Conservation (phyloP, 1,140 invertebrate genomes). For the Phymorhynchus buccinoides region DNA sequence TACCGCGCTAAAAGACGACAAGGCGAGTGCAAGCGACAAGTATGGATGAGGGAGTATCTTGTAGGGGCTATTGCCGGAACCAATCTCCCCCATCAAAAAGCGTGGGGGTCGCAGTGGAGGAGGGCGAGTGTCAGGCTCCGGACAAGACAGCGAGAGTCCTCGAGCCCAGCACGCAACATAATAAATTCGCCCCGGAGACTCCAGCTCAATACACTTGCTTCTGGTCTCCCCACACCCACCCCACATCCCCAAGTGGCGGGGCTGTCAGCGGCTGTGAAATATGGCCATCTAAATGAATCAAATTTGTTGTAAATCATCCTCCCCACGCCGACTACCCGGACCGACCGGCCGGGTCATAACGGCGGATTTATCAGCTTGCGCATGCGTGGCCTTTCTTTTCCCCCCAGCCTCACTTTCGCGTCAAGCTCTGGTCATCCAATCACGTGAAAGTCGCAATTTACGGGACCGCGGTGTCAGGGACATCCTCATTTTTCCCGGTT, state of each 20-base stretch:
- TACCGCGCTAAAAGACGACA: slow-evolving; percentile 14
- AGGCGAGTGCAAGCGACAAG: slow-evolving; percentile 14
- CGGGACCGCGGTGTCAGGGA: slow-evolving; percentile 36
- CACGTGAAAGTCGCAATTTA: slow-evolving; percentile 41
- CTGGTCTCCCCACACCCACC: no score
- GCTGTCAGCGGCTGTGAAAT: slow-evolving; percentile 44
- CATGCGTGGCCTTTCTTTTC: slow-evolving; percentile 38
- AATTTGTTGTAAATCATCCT: slow-evolving; percentile 52
- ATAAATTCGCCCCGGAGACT: slow-evolving; percentile 39
- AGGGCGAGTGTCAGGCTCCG: slow-evolving; percentile 22
- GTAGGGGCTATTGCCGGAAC: slow-evolving; percentile 20
- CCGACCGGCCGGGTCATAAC: slow-evolving; percentile 37
- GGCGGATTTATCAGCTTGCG: slow-evolving; percentile 45
- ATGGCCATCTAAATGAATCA: slow-evolving; percentile 50
- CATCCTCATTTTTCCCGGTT: slow-evolving; percentile 43
- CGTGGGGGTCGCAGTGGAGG: neutral
- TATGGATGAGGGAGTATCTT: slow-evolving; percentile 24
- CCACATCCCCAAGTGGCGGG: slow-evolving; percentile 35
- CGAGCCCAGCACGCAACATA: slow-evolving; percentile 28
- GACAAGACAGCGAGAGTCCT: slow-evolving; percentile 28
- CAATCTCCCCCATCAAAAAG: slow-evolving; percentile 27
- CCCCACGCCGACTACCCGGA: slow-evolving; percentile 35
- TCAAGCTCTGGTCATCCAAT: slow-evolving; percentile 40
- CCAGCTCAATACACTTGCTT: slow-evolving; percentile 39
- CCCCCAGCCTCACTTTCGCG: slow-evolving; percentile 32